phyloP scores from a whole-genome alignment of 2,797 vertebrate genomes.

The Erpetoichthys calabaricus region DNA sequence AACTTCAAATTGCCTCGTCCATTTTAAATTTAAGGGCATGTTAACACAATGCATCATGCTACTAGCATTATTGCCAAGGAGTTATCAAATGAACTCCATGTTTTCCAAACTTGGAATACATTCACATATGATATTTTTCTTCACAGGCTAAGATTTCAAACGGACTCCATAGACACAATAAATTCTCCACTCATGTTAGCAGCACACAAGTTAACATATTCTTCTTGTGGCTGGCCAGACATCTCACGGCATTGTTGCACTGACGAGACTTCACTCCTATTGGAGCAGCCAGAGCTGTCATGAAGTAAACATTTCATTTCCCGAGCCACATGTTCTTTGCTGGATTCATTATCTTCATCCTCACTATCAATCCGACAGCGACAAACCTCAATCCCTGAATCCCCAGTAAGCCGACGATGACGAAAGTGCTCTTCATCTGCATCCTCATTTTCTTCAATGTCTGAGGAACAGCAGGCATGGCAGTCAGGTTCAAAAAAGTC shows the following conservation, averaged over 20 bases:
- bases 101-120: constrained; percentile 26
- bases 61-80: constrained; percentile 23
- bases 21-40: constrained; percentile 11
- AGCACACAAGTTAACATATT: constrained; percentile 15
- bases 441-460: constrained; percentile 40
- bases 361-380: constrained; percentile 55
- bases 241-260: constrained; percentile 15
- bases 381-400: constrained; percentile 78
- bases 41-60: constrained; percentile 16
- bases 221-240: constrained; percentile 19
- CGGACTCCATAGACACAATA: constrained; percentile 32
- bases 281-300: constrained; percentile 42
- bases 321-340: constrained; percentile 18
- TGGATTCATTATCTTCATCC: constrained; percentile 32
- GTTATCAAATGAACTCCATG: constrained; percentile 12
- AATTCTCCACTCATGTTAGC: constrained; percentile 24
- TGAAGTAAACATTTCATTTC: constrained; percentile 30
- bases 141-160: constrained; percentile 18
- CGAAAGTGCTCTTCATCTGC: constrained; percentile 57
- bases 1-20: background rate
- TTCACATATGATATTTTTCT: background rate
- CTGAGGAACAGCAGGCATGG: constrained; percentile 24
- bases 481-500: constrained; percentile 38
- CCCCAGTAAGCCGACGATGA: constrained; percentile 66
- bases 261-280: constrained; percentile 17